Conservation (phyloP, 2,113 vertebrate genomes). For the Eulacestoma nigropectus region DNA sequence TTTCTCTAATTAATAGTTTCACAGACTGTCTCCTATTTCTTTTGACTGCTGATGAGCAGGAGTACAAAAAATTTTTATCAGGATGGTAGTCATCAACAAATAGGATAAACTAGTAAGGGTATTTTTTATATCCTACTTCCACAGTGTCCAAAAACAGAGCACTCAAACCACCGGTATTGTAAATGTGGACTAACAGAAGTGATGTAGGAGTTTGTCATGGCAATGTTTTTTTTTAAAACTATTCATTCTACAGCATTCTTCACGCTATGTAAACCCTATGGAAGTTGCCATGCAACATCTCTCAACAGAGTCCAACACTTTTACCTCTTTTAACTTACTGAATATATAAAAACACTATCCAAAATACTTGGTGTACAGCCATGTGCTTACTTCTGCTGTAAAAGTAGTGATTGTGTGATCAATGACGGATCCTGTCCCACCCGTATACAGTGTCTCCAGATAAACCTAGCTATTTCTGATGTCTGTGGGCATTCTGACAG, state of each 20-base stretch:
- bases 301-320: background rate
- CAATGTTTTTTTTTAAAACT: background rate
- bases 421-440: background rate
- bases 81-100: background rate
- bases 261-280: background rate
- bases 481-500: background rate
- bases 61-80: background rate
- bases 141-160: background rate
- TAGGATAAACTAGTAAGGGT: background rate
- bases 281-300: background rate
- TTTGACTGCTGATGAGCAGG: background rate
- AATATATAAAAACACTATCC: background rate
- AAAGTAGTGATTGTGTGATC: background rate
- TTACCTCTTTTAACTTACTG: background rate
- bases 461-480: background rate
- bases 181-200: background rate
- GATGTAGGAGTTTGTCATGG: background rate
- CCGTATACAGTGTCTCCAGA: rapidly evolving
- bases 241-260: background rate
- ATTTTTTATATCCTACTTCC: background rate
- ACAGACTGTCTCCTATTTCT: background rate
- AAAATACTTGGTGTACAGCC: background rate
- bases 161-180: rapidly evolving
- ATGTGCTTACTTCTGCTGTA: background rate
- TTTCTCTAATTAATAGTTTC: background rate